Base-by-base conservation (phyloP, 2,797 vertebrate species). In the Geotrypetes seraphini region DNA sequence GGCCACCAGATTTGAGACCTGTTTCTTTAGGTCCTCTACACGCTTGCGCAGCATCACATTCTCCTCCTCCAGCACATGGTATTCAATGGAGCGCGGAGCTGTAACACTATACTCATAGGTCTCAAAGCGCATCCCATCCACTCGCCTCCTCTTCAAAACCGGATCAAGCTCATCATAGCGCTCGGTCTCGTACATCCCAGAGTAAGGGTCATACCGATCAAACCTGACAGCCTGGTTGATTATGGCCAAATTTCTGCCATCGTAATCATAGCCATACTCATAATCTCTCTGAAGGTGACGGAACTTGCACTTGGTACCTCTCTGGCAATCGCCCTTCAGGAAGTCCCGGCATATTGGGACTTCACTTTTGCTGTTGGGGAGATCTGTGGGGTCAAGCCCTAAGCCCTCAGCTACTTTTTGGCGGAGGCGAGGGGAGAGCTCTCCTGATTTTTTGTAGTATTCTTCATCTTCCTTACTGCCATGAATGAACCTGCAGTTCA, bases 381-480 rank as follows among this genome's bases (percentile, higher is more conserved):
- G 60, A 32, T 97, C 94, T 3, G 89, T 90, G 0, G 91, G 89
- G 0, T 92, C 97, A 29, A 98, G 63, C 5, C 95, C 94, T 21
- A 97, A 25, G 0, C 94, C 86, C 0, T 90, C 93, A 0, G 94
- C 93, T 33, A 97, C 94, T n/a, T 93, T 97, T 15, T 94, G 91
- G n/a, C 92, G 74, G 3, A 98, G 74, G 47, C 91, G 79, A 3
- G 81, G 85, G 3, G 94, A 94, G 4, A 98, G 75, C 56, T 96
- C 94, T 4, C 95, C 95, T 0, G 86, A 87, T 52, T 93, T 96
- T 69, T 97, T 97, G 65, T 98, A 98, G 42, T 89, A 90, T 55
- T 98, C 95, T 66, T 98, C 95, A 18, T 98, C 95, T 32, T 97
- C 94, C 56, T 97, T 97, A 32, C 94, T 88, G 53, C 93, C 93